A percentile compares a stretch with the other conserved stretches of the same genome.
phyloP scores from a whole-genome alignment of 2,888 invertebrate species.

The Drosophila formosana region DNA sequence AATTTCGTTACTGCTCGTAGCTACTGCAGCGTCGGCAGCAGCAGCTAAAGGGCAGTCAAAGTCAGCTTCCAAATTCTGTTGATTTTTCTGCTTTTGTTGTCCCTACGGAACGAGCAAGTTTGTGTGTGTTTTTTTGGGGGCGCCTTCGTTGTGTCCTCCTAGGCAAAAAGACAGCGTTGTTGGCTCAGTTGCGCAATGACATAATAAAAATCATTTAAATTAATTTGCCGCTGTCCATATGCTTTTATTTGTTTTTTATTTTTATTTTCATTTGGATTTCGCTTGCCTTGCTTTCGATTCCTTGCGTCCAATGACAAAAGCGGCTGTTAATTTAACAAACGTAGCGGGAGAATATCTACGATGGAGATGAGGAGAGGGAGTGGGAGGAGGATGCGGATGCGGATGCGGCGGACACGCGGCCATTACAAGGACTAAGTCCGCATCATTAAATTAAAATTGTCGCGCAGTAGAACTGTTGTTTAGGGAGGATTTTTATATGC shows the following conservation, averaged over 20 bases:
- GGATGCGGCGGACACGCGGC: constrained; percentile 56
- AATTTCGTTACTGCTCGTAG: constrained; percentile 80
- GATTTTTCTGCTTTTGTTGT: constrained; percentile 3
- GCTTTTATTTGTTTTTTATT: constrained; percentile 74
- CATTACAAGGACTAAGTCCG: constrained; percentile 82
- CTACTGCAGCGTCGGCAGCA: constrained; percentile 57
- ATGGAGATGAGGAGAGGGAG: background rate
- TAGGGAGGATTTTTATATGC: constrained; percentile 45
- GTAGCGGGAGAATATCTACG: constrained; percentile 42
- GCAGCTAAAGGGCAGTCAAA: constrained; percentile 63
- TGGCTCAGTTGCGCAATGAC: constrained; percentile 78
- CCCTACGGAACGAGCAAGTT: constrained; percentile 4
- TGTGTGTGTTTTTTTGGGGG: constrained; percentile 20
- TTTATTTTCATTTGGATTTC: constrained; percentile 59
- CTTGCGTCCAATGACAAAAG: constrained; percentile 68
- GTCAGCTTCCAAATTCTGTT: constrained; percentile 19
- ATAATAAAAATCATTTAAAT: constrained; percentile 81
- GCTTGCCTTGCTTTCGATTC: constrained; percentile 42
- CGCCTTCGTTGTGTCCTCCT: constrained; percentile 29
- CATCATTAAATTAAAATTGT: constrained; percentile 81
- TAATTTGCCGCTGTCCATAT: constrained; percentile 75
- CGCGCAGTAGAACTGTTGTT: constrained; percentile 53
- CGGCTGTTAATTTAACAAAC: constrained; percentile 78
- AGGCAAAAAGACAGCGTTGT: constrained; percentile 17
- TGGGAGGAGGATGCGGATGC: background rate